phyloP scores from a whole-genome alignment of 2,113 vertebrate species.

The Circaetus gallicus region DNA sequence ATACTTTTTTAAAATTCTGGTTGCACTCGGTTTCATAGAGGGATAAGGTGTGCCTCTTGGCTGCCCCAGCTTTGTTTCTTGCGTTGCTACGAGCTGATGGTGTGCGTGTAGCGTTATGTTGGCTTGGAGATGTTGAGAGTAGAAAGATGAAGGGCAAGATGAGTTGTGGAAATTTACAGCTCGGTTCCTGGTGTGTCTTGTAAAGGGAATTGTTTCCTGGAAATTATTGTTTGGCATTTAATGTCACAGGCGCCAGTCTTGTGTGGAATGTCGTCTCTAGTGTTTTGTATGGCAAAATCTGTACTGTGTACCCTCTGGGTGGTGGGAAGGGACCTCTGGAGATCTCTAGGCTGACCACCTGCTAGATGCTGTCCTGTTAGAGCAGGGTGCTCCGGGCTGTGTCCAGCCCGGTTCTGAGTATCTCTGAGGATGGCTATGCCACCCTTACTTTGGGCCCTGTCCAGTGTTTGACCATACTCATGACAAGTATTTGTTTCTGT shows the following conservation, averaged over 20 bases:
- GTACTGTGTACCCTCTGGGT: background rate
- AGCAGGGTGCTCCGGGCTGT: fast-evolving
- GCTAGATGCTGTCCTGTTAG: background rate
- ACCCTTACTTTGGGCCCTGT: background rate
- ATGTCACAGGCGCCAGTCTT: fast-evolving
- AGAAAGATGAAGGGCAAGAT: background rate
- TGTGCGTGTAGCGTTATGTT: fast-evolving
- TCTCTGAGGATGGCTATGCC: background rate
- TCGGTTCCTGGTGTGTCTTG: background rate
- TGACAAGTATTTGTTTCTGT: fast-evolving
- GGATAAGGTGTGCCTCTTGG: background rate
- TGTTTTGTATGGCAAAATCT: background rate
- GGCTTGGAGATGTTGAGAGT: background rate
- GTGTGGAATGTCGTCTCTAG: background rate
- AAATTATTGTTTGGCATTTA: background rate
- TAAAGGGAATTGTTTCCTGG: background rate
- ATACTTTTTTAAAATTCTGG: background rate
- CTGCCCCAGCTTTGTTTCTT: background rate
- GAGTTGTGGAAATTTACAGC: background rate
- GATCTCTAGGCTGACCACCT: background rate
- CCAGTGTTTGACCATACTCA: background rate
- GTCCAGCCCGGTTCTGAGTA: background rate
- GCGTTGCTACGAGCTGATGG: background rate
- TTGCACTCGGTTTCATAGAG: background rate
- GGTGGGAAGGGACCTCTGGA: background rate